phyloP scores from a whole-genome alignment of 2,888 invertebrate species.

The Acanthopleura granulata region DNA sequence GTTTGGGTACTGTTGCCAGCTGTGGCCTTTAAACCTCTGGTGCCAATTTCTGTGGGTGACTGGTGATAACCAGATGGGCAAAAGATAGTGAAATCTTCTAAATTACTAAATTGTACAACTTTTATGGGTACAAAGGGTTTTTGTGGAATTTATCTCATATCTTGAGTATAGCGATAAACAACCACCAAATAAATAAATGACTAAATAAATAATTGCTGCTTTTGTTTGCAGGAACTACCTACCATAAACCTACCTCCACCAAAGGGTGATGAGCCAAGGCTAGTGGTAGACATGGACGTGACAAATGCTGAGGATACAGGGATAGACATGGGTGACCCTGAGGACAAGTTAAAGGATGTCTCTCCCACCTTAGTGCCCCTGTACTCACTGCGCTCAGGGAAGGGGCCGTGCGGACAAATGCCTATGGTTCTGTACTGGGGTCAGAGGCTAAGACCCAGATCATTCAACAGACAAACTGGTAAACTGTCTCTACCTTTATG shows the following conservation, averaged over 20 bases:
- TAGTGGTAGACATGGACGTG: not conserved
- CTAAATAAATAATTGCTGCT: not conserved
- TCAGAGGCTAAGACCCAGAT: conserved; percentile 45
- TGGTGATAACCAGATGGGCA: too few relatives aligned
- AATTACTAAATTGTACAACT: too few relatives aligned
- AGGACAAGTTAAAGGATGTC: conserved; percentile 40
- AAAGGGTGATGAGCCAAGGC: conserved; percentile 48
- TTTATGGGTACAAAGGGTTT: too few relatives aligned
- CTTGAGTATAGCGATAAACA: too few relatives aligned
- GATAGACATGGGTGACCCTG: conserved; percentile 37
- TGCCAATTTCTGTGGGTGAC: too few relatives aligned
- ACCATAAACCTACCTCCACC: conserved; percentile 48
- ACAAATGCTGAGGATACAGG: conserved; percentile 25
- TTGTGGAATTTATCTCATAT: too few relatives aligned
- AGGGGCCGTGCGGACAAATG: conserved; percentile 54
- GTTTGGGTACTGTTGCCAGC: too few relatives aligned
- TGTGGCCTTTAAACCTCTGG: too few relatives aligned
- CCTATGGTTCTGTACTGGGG: conserved; percentile 63
- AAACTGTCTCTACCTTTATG: not conserved
- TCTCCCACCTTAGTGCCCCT: conserved; percentile 58
- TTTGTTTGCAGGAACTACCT: conserved; percentile 43
- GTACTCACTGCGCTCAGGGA: conserved; percentile 55
- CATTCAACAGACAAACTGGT: conserved; percentile 60
- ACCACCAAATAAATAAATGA: too few relatives aligned
- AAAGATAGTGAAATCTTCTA: too few relatives aligned